These are phyloP conservation scores for Parauchenoglanis punctatus DNA, from an alignment of 2,797 vertebrate genomes.

Conservation along the genomic window DNA sequence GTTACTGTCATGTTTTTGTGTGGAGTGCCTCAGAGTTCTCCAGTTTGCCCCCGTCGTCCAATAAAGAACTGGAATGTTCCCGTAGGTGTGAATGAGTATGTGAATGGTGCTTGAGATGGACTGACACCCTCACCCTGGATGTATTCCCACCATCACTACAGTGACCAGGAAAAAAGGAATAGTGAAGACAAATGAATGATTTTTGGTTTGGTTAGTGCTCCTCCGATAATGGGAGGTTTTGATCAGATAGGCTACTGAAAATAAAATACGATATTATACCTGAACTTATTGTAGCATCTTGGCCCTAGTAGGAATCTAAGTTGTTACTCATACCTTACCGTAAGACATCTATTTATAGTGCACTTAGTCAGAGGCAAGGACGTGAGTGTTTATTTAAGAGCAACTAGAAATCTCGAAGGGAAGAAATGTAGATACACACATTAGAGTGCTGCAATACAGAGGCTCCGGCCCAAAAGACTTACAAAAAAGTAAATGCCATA, in stretches of 20 bases:
- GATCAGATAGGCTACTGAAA: background rate
- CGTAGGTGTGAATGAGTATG: background rate
- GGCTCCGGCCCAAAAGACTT: background rate
- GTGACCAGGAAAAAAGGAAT: background rate
- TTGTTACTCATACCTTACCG: background rate
- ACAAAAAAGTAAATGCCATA: background rate
- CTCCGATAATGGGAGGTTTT: background rate
- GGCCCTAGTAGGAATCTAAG: background rate
- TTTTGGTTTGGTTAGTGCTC: background rate
- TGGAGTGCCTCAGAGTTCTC: background rate
- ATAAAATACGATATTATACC: background rate
- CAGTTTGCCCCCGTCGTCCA: background rate
- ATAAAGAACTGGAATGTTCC: background rate
- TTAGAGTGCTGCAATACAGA: background rate
- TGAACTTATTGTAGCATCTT: background rate
- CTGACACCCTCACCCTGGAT: background rate
- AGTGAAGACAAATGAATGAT: background rate
- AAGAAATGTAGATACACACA: background rate
- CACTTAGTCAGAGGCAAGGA: background rate
- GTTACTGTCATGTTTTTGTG: background rate
- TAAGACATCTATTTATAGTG: background rate
- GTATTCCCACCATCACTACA: background rate
- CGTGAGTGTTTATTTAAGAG: background rate
- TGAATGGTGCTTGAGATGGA: background rate
- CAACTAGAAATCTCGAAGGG: background rate